These are phyloP conservation scores for Aporrectodea caliginosa DNA, from an alignment of 1,140 invertebrate genomes.

Conservation along the genomic window DNA sequence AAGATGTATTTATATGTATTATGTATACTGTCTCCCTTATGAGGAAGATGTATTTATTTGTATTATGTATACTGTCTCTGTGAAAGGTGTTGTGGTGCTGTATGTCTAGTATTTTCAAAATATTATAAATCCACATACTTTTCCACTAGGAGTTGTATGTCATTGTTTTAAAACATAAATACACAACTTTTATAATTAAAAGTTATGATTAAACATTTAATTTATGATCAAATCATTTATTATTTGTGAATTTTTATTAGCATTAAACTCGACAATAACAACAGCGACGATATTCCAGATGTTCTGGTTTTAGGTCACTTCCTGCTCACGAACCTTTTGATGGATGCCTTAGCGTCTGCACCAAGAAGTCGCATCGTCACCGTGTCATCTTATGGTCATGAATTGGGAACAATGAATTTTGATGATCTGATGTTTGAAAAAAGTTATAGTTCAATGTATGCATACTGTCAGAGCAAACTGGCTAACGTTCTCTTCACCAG, in stretches of 20 bases:
- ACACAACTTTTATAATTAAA: neutral
- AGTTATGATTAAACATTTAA: no score
- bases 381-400: neutral
- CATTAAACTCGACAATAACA: no score
- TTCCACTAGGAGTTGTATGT: neutral
- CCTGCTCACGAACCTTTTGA: constrained; percentile 26
- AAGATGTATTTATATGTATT: no score
- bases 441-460: constrained; percentile 21
- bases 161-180: neutral
- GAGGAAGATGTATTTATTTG: no score
- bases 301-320: constrained; percentile 19
- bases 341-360: constrained; percentile 12
- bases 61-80: no score
- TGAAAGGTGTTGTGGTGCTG: no score
- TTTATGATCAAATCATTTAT: no score
- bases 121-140: neutral
- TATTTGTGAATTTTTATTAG: neutral
- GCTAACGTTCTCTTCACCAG: constrained; percentile 43
- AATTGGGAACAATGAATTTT: neutral
- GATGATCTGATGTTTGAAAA: constrained; percentile 23
- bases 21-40: no score
- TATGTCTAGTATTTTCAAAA: no score
- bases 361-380: constrained; percentile 18
- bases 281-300: neutral
- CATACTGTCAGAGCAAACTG: constrained; percentile 48